Evolutionary conservation across 2,888 invertebrate genomes (phyloP).

Genomic region (Noctua pronuba): DNA sequence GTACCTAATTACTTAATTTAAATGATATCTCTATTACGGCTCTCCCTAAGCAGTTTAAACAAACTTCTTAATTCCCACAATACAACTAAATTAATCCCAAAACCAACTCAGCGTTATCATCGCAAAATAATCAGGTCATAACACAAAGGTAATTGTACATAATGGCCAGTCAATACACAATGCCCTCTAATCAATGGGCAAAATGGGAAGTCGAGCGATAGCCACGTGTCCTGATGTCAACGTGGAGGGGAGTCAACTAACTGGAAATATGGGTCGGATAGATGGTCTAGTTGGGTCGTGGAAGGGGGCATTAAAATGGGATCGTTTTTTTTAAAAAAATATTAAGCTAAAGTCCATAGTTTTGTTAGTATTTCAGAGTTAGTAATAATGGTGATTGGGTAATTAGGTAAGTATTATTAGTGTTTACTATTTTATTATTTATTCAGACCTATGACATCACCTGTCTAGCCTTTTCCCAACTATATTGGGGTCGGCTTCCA

Average conservation of each 20-base stretch:
- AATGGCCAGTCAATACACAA: conserved; percentile 56
- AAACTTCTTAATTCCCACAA: background rate
- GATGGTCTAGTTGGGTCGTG: background rate
- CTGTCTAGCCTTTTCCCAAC: too few species aligned
- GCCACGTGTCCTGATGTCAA: conserved; percentile 60
- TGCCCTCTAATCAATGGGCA: conserved; percentile 59
- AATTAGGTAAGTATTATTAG: too few species aligned
- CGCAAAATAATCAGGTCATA: conserved; percentile 31
- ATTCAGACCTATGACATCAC: too few species aligned
- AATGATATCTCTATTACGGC: too few species aligned
- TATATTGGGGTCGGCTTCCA: too few species aligned
- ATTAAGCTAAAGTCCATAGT: too few species aligned
- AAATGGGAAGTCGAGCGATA: conserved; percentile 47
- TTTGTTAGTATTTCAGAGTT: too few species aligned
- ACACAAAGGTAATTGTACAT: conserved; percentile 40
- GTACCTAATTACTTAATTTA: too few species aligned
- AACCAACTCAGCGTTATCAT: background rate
- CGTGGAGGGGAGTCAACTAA: conserved; percentile 42
- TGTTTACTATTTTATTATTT: too few species aligned
- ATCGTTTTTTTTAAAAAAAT: too few species aligned
- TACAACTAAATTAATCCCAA: conserved; percentile 3
- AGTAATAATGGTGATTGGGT: too few species aligned
- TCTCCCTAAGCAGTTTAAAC: too few species aligned
- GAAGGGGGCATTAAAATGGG: background rate
- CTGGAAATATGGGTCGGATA: conserved; percentile 36